Base-by-base conservation (phyloP, 2,113 vertebrate species). In the Catharus fuscescens region DNA sequence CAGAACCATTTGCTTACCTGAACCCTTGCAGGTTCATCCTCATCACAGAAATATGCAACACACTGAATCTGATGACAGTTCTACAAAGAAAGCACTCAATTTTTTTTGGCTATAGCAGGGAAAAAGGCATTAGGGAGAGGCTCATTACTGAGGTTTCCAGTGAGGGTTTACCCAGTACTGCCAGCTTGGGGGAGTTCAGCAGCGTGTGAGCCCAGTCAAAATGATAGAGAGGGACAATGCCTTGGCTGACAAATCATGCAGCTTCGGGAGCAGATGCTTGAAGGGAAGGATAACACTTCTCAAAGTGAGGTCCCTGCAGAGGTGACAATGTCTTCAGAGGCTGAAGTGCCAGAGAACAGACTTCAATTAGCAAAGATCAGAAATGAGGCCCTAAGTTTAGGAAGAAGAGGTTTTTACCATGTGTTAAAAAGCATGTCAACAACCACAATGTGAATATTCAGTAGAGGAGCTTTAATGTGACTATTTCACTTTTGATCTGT, bases 341-440 rank as follows among this genome's bases (percentile, higher is more conserved):
- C 19, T 71, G 60, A 13, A 79, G 17, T 52, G 62, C 6, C 74
- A 44, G 20, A 62, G 56, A 29, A 48, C 26, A 71, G 52, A 50
- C 14, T 42, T 53, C 28, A 81, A 53, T 38, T 47, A 64, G 31
- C 21, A 67, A 59, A 42, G 31, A 65, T 65, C 42, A 71, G 38
- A 78, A 78, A 94, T 0, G 0, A 78, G 7, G 4, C 24, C 7
- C 10, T 2, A 28, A 7, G 3, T 52, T 78, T 36, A 76, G 64
- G 59, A 73, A 76, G 17, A 73, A 73, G 9, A 62, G 16, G 4
- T 56, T 34, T 80, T 32, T 60, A 25, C 13, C 26, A 1, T 28
- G 8, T 36, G 18, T 36, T 73, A 28, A 28, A 80, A 59, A 72
- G 3, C 28, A n/a, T 3, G 12, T 18, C 32, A 80, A 25, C n/a